Conservation (phyloP, 2,888 invertebrate genomes). For the Cylindroiulus punctatus region DNA sequence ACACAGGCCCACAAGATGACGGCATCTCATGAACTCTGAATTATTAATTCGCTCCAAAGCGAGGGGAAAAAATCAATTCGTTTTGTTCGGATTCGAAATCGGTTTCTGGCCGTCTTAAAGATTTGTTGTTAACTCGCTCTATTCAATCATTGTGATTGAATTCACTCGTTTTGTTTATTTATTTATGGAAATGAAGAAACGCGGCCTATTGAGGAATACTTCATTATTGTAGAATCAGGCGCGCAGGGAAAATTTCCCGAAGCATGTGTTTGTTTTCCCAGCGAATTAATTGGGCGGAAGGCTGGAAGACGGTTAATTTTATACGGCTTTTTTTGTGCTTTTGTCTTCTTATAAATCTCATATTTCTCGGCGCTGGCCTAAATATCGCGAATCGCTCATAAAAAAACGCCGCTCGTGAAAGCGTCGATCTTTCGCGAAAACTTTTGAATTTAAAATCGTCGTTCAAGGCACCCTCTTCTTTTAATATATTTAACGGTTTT, state of each 20-base stretch:
- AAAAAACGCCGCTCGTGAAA: constrained; percentile 1
- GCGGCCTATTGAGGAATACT: background rate
- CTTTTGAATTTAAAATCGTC: constrained; percentile 9
- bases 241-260: background rate
- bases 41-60: background rate
- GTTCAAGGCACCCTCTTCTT: background rate
- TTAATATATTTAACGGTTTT: constrained; percentile 24
- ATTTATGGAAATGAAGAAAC: constrained; percentile 14
- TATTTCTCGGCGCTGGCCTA: background rate
- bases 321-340: background rate
- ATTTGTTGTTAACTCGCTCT: background rate
- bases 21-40: constrained; percentile 21
- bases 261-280: constrained; percentile 31
- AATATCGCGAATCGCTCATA: constrained; percentile 3
- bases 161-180: constrained; percentile 34
- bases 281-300: constrained; percentile 20
- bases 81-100: background rate
- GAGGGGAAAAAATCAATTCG: background rate
- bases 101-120: background rate
- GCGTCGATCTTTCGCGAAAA: background rate
- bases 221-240: background rate
- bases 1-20: background rate
- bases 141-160: constrained; percentile 26
- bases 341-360: background rate
- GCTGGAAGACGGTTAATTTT: constrained; percentile 23